These are phyloP conservation scores for Zosterops borbonicus DNA, from an alignment of 2,113 vertebrate genomes.

Conservation along the genomic window DNA sequence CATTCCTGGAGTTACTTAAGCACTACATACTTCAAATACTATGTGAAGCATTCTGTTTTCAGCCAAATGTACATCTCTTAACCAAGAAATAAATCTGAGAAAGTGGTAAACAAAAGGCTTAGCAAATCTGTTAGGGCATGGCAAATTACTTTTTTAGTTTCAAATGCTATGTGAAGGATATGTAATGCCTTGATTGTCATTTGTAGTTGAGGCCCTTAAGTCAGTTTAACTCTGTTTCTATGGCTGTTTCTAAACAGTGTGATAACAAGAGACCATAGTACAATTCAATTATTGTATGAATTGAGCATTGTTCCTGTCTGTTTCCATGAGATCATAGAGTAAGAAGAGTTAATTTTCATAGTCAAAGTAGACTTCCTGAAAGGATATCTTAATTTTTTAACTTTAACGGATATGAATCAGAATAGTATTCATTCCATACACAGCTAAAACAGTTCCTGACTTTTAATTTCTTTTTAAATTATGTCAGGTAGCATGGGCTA, in stretches of 20 bases:
- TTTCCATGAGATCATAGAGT: neutral
- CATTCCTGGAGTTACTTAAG: neutral
- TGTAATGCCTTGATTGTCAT: neutral
- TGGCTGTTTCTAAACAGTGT: neutral
- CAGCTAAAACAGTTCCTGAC: neutral
- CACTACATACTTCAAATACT: neutral
- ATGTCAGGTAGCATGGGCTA: neutral
- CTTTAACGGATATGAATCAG: neutral
- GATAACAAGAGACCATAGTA: neutral
- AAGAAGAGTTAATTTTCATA: neutral
- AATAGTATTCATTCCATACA: neutral
- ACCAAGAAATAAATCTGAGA: neutral
- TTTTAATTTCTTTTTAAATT: neutral
- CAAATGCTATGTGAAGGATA: neutral
- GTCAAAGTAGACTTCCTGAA: neutral
- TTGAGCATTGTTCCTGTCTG: neutral
- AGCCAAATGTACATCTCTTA: neutral
- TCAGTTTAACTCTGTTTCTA: neutral
- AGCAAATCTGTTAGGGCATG: neutral
- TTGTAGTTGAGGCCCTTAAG: neutral
- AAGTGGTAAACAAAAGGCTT: neutral
- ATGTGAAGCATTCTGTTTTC: neutral
- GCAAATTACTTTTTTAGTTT: neutral
- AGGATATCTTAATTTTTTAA: neutral
- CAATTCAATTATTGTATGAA: neutral